Conservation (phyloP, 2,113 vertebrate genomes). For the Cygnus buccinator region DNA sequence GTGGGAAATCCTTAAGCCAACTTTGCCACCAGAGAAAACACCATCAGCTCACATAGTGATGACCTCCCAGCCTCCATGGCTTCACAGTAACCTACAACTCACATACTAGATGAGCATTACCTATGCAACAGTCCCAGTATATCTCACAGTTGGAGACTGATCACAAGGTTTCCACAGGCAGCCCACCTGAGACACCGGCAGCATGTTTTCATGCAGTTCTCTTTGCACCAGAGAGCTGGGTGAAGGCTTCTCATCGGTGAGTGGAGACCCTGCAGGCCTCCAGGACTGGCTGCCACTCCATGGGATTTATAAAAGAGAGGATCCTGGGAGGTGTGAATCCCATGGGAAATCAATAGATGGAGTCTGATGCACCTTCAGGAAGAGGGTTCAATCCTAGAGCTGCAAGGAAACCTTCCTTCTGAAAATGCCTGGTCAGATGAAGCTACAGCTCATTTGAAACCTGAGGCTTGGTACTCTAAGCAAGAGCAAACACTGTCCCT, state of each 20-base stretch:
- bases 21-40: not conserved
- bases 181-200: not conserved
- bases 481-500: not conserved
- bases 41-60: not conserved
- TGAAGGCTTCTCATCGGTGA: not conserved
- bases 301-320: not conserved
- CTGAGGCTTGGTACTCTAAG: not conserved
- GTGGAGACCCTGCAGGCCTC: not conserved
- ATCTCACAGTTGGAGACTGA: not conserved
- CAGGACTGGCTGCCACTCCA: not conserved
- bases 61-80: not conserved
- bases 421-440: not conserved
- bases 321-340: not conserved
- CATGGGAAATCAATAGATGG: not conserved
- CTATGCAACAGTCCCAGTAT: accelerated
- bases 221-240: not conserved
- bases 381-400: not conserved
- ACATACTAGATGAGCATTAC: not conserved
- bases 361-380: not conserved
- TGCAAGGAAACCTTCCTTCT: not conserved
- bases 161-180: not conserved
- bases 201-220: not conserved
- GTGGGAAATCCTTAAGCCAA: not conserved
- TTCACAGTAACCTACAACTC: not conserved
- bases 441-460: not conserved